Conservation (phyloP, 2,113 vertebrate species). For the Centropus bengalensis region DNA sequence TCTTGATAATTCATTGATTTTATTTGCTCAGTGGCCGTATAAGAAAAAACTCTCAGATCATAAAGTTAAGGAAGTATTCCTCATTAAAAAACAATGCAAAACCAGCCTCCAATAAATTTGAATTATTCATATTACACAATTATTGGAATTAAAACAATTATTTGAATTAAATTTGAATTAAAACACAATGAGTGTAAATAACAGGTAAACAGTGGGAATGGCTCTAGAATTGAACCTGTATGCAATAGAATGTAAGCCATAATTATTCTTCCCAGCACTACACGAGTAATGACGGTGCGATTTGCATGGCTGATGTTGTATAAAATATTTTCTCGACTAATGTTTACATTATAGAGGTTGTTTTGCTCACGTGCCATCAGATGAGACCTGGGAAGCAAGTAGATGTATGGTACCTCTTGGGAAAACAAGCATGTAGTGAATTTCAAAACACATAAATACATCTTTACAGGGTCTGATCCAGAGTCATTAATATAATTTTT, state of each 20-base stretch:
- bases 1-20: conserved; percentile 6
- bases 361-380: not conserved
- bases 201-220: not conserved
- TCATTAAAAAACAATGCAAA: not conserved
- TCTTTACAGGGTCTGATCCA: not conserved
- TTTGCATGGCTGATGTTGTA: not conserved
- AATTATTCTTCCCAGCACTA: not conserved
- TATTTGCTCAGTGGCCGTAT: not conserved
- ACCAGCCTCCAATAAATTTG: not conserved
- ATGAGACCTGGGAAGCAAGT: not conserved
- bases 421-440: not conserved
- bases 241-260: not conserved
- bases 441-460: not conserved
- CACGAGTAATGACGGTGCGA: not conserved
- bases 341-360: not conserved
- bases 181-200: not conserved
- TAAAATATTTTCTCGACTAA: not conserved
- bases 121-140: too few relatives aligned
- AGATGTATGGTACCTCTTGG: not conserved
- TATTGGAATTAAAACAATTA: too few relatives aligned
- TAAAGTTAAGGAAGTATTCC: not conserved
- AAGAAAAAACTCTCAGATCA: not conserved
- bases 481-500: not conserved
- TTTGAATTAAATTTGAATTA: not conserved
- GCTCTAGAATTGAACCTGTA: not conserved